phyloP scores from a whole-genome alignment of 2,797 vertebrate genomes.

The Megaceryle alcyon region DNA sequence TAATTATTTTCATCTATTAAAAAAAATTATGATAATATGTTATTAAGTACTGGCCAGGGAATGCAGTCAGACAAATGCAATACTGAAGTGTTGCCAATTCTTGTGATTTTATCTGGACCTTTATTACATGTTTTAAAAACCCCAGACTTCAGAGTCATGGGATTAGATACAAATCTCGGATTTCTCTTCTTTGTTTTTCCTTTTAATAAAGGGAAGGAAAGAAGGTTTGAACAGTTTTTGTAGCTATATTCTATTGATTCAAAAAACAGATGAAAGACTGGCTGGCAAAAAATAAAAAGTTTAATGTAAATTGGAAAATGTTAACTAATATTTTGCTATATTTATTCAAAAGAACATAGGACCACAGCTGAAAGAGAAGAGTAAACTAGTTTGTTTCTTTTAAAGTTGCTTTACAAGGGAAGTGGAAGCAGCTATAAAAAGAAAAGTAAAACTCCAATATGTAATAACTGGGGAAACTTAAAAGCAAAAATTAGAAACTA shows the following conservation, averaged over 20 bases:
- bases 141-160: conserved; percentile 29
- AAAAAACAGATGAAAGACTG: conserved; percentile 17
- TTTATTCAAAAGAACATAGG: background rate
- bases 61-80: conserved; percentile 45
- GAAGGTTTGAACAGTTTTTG: background rate
- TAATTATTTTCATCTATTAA: conserved; percentile 40
- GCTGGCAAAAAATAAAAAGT: background rate
- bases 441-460: background rate
- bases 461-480: background rate
- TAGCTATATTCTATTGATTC: background rate
- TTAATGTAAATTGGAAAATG: background rate
- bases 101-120: conserved; percentile 43
- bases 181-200: conserved; percentile 46
- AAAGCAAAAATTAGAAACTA: background rate
- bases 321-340: background rate
- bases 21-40: conserved; percentile 26
- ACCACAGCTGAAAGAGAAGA: background rate
- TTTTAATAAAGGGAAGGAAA: conserved; percentile 24
- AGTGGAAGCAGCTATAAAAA: background rate
- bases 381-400: background rate
- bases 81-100: conserved; percentile 13
- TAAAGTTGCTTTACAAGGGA: background rate
- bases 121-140: conserved; percentile 42
- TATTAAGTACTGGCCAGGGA: conserved; percentile 20
- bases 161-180: conserved; percentile 46